Evolutionary conservation across 2,113 vertebrate species (phyloP).

Genomic region (Quiscalus mexicanus): DNA sequence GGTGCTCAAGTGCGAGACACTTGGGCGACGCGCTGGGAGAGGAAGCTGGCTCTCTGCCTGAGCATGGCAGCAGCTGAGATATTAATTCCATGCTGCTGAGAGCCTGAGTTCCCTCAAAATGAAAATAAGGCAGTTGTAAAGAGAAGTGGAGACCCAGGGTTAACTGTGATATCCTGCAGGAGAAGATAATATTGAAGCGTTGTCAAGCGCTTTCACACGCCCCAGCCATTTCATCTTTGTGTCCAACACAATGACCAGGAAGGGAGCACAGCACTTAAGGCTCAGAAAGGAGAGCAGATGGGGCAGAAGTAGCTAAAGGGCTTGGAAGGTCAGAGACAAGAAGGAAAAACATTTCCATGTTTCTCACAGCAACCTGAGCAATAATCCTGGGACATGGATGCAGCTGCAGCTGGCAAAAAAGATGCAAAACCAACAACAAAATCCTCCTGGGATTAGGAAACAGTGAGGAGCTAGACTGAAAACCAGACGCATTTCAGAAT

Average conservation of each 20-base stretch:
- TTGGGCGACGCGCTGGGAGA: fast-evolving
- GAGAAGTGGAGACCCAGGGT: background rate
- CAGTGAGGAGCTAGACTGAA: background rate
- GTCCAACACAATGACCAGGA: background rate
- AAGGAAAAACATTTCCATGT: background rate
- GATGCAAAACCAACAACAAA: background rate
- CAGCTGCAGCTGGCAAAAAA: background rate
- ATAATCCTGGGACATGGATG: background rate
- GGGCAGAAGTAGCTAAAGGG: background rate
- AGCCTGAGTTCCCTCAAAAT: background rate
- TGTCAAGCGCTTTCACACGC: background rate
- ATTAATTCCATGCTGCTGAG: background rate
- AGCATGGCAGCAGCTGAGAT: background rate
- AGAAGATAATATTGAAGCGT: slow-evolving; percentile 23
- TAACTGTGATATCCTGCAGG: slow-evolving; percentile 18
- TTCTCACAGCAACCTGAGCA: background rate
- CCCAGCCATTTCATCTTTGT: background rate
- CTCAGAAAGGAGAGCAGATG: background rate
- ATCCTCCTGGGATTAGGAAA: background rate
- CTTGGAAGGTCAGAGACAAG: background rate
- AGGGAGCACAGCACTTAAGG: background rate
- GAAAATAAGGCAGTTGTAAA: background rate
- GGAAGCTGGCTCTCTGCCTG: background rate
- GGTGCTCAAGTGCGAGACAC: background rate
- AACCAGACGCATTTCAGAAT: background rate